Evolutionary conservation across 1,140 invertebrate genomes (phyloP).

Genomic region (Nasonia longicornis): DNA sequence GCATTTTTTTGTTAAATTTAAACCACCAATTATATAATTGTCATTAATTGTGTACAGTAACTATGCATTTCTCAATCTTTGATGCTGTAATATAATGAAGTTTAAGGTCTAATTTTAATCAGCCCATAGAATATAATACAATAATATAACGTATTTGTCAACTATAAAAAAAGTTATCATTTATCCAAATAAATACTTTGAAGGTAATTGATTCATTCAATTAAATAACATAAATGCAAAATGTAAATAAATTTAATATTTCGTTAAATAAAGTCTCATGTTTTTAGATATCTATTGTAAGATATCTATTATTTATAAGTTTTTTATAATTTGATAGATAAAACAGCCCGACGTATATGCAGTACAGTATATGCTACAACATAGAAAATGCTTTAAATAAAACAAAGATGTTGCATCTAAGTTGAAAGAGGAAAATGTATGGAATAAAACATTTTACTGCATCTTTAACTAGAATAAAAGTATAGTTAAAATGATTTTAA

Average conservation of each 20-base stretch:
- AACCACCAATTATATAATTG: not conserved
- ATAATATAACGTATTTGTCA: no score
- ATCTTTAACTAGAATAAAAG: not conserved
- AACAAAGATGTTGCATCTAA: conserved; percentile 5
- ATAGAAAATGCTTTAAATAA: conserved; percentile 15
- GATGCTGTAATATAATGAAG: not conserved
- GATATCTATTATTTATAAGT: not conserved
- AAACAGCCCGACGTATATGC: conserved; percentile 12
- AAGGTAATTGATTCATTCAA: not conserved
- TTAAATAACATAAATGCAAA: not conserved
- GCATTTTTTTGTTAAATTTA: not conserved
- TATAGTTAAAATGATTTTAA: conserved; percentile 8
- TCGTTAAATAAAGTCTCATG: not conserved
- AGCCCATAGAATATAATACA: not conserved
- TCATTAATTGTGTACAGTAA: not conserved
- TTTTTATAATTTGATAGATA: conserved; percentile 5
- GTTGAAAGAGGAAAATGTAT: conserved; percentile 17
- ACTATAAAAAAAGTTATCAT: not conserved
- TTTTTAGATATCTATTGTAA: not conserved
- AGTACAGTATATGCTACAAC: conserved; percentile 2
- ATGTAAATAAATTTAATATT: not conserved
- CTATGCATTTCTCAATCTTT: not conserved
- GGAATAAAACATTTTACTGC: not conserved
- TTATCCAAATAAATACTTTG: not conserved
- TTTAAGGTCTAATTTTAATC: not conserved